A percentile compares a stretch with the other conserved stretches of the same genome.
Evolutionary conservation across 2,888 invertebrate genomes (phyloP).

Genomic region (Pristionchus japonicus): DNA sequence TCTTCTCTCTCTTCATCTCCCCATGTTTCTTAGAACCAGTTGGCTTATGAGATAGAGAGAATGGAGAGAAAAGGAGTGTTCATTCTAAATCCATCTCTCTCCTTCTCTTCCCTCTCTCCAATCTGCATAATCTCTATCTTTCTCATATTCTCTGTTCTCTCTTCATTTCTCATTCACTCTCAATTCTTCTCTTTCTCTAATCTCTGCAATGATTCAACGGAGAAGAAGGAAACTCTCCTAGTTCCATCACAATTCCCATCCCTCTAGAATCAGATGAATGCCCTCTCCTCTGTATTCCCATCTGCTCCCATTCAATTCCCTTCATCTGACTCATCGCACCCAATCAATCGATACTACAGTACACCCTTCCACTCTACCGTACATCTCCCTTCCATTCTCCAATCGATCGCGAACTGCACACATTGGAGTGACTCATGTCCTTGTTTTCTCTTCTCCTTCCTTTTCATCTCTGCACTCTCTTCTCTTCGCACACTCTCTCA

Average conservation of each 20-base stretch:
- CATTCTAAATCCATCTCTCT: slow-evolving; percentile 14
- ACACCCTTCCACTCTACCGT: slow-evolving; percentile 43
- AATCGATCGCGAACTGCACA: slow-evolving; percentile 44
- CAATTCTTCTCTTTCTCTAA: slow-evolving; percentile 11
- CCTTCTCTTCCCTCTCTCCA: background rate
- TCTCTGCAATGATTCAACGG: background rate
- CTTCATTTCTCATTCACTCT: background rate
- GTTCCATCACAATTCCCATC: slow-evolving; percentile 3
- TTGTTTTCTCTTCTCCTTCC: slow-evolving; percentile 34
- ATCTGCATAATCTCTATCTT: background rate
- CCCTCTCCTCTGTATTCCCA: background rate
- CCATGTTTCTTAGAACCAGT: slow-evolving; percentile 39
- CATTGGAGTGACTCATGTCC: slow-evolving; percentile 29
- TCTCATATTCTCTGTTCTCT: background rate
- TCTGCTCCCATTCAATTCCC: background rate
- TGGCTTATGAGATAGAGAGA: slow-evolving; percentile 33
- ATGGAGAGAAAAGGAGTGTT: slow-evolving; percentile 26
- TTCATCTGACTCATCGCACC: background rate
- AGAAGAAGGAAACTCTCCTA: background rate
- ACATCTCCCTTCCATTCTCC: slow-evolving; percentile 14
- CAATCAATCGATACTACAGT: slow-evolving; percentile 38
- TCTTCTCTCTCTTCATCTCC: background rate
- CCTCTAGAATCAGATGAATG: background rate
- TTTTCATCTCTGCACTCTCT: slow-evolving; percentile 15
- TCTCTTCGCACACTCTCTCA: slow-evolving; percentile 2